Conservation (phyloP, 2,888 invertebrate species). For the Tachina fera region DNA sequence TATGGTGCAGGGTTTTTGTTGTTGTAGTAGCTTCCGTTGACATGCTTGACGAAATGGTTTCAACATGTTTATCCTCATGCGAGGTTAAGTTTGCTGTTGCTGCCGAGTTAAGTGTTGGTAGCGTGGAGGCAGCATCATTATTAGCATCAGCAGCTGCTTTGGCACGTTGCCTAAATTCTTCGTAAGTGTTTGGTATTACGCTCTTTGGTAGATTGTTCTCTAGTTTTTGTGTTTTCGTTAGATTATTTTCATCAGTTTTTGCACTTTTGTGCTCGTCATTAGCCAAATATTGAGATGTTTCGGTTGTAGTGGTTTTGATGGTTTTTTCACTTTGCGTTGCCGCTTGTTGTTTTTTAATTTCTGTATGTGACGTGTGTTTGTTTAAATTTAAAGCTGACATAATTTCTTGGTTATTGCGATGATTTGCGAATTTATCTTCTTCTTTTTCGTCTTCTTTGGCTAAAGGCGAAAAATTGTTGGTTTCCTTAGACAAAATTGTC, state of each 20-base stretch:
- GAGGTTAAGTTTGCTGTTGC: constrained; percentile 69
- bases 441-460: constrained; percentile 20
- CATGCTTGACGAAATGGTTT: constrained; percentile 52
- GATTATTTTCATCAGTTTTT: constrained; percentile 70
- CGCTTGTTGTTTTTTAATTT: constrained; percentile 45
- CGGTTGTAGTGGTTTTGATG: constrained; percentile 49
- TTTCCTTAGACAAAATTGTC: constrained; percentile 1
- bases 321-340: constrained; percentile 67
- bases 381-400: constrained; percentile 82
- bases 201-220: constrained; percentile 55
- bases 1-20: constrained; percentile 1
- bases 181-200: constrained; percentile 75
- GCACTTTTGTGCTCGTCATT: constrained; percentile 47
- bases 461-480: constrained; percentile 8
- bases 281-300: constrained; percentile 43
- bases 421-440: constrained; percentile 43
- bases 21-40: constrained; percentile 37
- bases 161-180: constrained; percentile 83
- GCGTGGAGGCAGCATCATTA: constrained; percentile 35
- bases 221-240: constrained; percentile 65
- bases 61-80: constrained; percentile 58
- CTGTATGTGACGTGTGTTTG: constrained; percentile 65
- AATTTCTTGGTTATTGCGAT: constrained; percentile 76
- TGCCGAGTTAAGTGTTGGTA: constrained; percentile 63
- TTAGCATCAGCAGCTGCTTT: constrained; percentile 79